Evolutionary conservation across 1,140 invertebrate genomes (phyloP).

Genomic region (Acyrthosiphon pisum): DNA sequence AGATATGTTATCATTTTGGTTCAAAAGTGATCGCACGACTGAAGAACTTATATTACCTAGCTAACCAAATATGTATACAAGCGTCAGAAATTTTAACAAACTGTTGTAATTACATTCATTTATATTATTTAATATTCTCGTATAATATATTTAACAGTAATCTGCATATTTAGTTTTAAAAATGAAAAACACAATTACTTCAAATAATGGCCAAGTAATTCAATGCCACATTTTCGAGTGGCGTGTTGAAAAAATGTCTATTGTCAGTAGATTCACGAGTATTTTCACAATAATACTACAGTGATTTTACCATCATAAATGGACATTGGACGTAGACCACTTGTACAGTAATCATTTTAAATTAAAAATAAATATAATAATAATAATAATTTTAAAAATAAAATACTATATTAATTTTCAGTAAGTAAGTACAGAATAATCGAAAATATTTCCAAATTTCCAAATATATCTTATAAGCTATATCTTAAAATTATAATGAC

Average conservation of each 20-base stretch:
- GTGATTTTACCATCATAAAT: not conserved
- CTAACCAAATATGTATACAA: not conserved
- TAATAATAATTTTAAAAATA: not conserved
- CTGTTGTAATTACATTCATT: not conserved
- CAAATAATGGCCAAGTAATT: not conserved
- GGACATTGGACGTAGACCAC: not conserved
- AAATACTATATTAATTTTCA: not conserved
- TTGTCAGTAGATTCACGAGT: not conserved
- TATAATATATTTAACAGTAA: not conserved
- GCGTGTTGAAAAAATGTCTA: not conserved
- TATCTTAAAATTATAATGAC: not conserved
- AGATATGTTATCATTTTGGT: not conserved
- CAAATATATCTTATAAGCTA: not conserved
- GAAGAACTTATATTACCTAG: not conserved
- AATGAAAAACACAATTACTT: not conserved
- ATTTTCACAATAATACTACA: conserved; percentile 17
- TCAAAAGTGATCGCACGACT: not conserved
- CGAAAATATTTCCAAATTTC: not conserved
- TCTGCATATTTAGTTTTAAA: not conserved
- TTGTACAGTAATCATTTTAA: not conserved
- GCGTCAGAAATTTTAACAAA: not conserved
- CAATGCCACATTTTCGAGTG: not conserved
- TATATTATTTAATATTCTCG: not conserved
- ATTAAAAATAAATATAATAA: not conserved
- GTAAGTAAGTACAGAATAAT: not conserved